A percentile compares a stretch with the other conserved stretches of the same genome.
Conservation (phyloP, 2,888 invertebrate genomes). For the Orthosia cruda region DNA sequence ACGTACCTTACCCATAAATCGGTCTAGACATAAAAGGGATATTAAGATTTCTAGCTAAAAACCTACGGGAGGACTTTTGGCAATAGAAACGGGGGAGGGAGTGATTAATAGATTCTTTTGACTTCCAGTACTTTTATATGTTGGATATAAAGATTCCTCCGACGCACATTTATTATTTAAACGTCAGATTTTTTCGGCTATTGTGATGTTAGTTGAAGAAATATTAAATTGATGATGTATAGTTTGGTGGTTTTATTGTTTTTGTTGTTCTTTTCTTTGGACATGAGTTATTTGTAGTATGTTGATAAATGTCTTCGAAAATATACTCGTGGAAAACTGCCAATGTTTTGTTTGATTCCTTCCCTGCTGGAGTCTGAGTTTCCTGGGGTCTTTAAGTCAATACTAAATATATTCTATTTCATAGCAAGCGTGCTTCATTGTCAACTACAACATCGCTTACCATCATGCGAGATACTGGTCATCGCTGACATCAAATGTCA, state of each 20-base stretch:
- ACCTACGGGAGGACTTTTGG: conserved; percentile 5
- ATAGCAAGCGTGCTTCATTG: too few relatives aligned
- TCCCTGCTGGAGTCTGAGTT: too few relatives aligned
- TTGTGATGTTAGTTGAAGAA: conserved; percentile 31
- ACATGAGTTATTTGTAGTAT: conserved; percentile 6
- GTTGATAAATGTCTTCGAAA: background rate
- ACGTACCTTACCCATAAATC: conserved; percentile 38
- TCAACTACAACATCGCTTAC: too few relatives aligned
- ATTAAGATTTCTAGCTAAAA: conserved; percentile 45
- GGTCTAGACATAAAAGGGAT: conserved; percentile 38
- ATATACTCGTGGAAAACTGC: background rate
- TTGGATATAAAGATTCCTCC: conserved; percentile 50
- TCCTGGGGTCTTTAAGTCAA: too few relatives aligned
- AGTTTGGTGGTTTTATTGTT: conserved; percentile 4
- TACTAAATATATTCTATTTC: too few relatives aligned
- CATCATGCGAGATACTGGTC: too few relatives aligned
- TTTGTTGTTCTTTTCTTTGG: conserved; percentile 20
- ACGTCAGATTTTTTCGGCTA: conserved; percentile 39
- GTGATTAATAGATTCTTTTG: conserved; percentile 60
- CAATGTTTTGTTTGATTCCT: too few relatives aligned
- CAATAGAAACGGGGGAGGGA: conserved; percentile 14
- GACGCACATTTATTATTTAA: conserved; percentile 48
- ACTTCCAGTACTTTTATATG: conserved; percentile 40
- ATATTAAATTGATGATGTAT: conserved; percentile 29
- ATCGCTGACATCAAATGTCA: too few relatives aligned